Conservation (phyloP, 2,113 vertebrate species). For the Paedocypris sp. region DNA sequence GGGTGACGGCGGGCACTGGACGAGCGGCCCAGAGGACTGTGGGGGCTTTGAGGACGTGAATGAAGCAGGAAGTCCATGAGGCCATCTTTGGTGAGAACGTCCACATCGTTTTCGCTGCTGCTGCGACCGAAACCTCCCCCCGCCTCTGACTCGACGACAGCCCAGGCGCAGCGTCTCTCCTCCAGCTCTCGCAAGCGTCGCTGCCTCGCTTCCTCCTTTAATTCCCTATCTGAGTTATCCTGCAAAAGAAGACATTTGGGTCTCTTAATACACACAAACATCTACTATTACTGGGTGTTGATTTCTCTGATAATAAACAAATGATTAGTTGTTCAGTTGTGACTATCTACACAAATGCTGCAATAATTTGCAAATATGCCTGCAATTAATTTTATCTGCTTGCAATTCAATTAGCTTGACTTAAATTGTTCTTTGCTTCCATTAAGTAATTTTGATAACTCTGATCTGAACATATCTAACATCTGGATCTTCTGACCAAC, state of each 20-base stretch:
- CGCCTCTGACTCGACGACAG: conserved; percentile 52
- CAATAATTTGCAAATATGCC: too few relatives aligned
- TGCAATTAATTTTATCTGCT: too few relatives aligned
- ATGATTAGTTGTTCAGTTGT: too few relatives aligned
- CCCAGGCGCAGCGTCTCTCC: conserved; percentile 75
- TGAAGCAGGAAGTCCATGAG: conserved; percentile 73
- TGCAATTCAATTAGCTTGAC: too few relatives aligned
- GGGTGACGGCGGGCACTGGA: conserved; percentile 78
- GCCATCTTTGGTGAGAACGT: conserved; percentile 73
- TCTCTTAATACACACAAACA: too few relatives aligned
- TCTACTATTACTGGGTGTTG: too few relatives aligned
- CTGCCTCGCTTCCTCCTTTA: conserved; percentile 72
- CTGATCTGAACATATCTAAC: too few relatives aligned
- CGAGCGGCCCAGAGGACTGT: conserved; percentile 70
- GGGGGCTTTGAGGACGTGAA: conserved; percentile 72
- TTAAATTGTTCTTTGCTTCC: too few relatives aligned
- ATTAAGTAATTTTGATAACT: too few relatives aligned
- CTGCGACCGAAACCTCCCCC: conserved; percentile 72
- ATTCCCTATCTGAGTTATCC: conserved; percentile 80
- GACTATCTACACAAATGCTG: too few relatives aligned
- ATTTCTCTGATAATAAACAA: too few relatives aligned
- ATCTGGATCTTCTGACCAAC: too few relatives aligned
- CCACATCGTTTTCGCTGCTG: conserved; percentile 90
- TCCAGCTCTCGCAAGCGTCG: conserved; percentile 74
- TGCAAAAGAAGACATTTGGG: conserved; percentile 38